Evolutionary conservation across 2,113 vertebrate species (phyloP), one percentile per base, ranked within the genome.

Genomic region (Otolemur garnettii): DNA sequence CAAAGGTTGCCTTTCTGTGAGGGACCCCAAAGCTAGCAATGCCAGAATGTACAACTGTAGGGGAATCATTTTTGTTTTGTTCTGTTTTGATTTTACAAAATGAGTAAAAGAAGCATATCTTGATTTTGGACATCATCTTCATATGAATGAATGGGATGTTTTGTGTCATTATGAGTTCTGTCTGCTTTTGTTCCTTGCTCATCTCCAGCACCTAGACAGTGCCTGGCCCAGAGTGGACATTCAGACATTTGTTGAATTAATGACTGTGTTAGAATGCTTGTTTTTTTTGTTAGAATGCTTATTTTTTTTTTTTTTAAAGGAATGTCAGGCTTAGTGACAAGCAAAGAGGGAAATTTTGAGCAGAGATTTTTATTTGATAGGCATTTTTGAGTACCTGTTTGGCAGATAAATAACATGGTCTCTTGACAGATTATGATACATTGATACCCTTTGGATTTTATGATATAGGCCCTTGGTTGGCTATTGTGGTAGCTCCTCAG

Each of bases 321-420:
- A 75, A 33, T 93, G 28, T 92, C 53, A 89, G 55, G 38, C 26
- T 85, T 89, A 88, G 50, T n/a, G 78, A 91, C 55, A 92, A 38
- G 66, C 64, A 86, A 26, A 28, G 33, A 7, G 30, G 28, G 12
- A 26, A 79, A 35, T 92, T 95, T 72, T n/a, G 26, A 90, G 14
- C 64, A 88, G 66, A 79, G 30, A 35, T 53, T 69, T 87, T 87
- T 93, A 35, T 59, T 92, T 80, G 92, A 45, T 86, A 91, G 88
- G 72, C 45, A 78, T 94, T 87, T 87, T 74, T 95, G 28, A 95
- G 33, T 53, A 75, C 50, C 15, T 85, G 21, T 53, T 62, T 94
- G 78, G 42, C 35, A 83, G 12, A 24, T 95, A 38, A 79, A 68
- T 60, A 74, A 62, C 4, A 0, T 60, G 64, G 38, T 74, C 17